These are phyloP conservation scores for Heliconius cydno DNA, from an alignment of 2,888 invertebrate species.

Conservation along the genomic window DNA sequence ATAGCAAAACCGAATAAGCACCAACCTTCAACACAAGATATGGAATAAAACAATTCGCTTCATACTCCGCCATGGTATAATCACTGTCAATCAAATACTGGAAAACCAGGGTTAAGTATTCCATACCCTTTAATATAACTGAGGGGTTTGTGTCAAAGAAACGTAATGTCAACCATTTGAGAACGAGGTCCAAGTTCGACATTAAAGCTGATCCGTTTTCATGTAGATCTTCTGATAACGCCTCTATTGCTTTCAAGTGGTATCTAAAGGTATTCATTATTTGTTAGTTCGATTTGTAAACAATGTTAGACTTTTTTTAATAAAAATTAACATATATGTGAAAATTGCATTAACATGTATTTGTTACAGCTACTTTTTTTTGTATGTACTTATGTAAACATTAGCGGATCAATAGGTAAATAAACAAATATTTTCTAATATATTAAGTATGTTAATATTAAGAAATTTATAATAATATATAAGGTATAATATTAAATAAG, in stretches of 20 bases:
- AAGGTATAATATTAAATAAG: not conserved
- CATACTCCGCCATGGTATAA: conserved; percentile 94
- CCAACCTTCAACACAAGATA: conserved; percentile 95
- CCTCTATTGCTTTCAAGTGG: conserved; percentile 97
- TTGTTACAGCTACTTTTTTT: too few species aligned
- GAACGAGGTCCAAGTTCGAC: conserved; percentile 95
- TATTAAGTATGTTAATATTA: too few species aligned
- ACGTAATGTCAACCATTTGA: conserved; percentile 97
- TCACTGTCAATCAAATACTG: conserved; percentile 89
- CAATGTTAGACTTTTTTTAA: not conserved
- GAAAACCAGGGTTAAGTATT: conserved; percentile 94
- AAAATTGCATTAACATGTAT: too few species aligned
- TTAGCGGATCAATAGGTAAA: not conserved
- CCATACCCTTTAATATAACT: conserved; percentile 96
- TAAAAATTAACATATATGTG: not conserved
- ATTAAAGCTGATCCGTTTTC: conserved; percentile 91
- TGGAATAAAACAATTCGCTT: conserved; percentile 96
- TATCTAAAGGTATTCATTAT: conserved; percentile 83
- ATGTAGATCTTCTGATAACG: conserved; percentile 91
- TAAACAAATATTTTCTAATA: not conserved
- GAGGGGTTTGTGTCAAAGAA: conserved; percentile 99
- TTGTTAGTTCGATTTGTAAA: not conserved
- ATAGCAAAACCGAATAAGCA: conserved; percentile 11
- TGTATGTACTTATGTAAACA: too few species aligned
- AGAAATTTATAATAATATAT: not conserved